Percentiles rank a stretch among this genome's conserved stretches.
These are phyloP conservation scores for Tinamus guttatus DNA, from an alignment of 2,113 vertebrate genomes.

Conservation along the genomic window DNA sequence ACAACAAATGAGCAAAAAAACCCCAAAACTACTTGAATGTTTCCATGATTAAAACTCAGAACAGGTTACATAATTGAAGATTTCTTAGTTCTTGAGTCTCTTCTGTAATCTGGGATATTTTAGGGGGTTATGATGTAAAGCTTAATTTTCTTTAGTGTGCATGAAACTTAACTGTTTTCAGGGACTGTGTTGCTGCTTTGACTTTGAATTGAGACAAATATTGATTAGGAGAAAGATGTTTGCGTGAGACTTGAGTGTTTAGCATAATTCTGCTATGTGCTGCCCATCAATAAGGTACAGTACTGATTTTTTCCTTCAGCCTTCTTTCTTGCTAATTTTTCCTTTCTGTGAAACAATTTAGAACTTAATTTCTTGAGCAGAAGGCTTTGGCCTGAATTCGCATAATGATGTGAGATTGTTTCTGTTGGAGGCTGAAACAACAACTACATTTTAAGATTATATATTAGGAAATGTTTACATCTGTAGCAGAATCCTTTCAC, in stretches of 20 bases:
- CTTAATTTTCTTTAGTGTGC: neutral
- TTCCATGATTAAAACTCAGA: neutral
- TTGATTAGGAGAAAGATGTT: neutral
- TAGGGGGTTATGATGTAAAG: neutral
- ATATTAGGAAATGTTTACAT: neutral
- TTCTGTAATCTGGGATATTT: neutral
- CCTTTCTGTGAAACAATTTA: neutral
- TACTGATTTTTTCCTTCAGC: neutral
- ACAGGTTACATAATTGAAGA: neutral
- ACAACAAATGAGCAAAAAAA: too few species aligned
- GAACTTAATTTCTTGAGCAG: neutral
- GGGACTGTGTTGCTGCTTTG: neutral
- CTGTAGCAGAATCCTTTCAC: neutral
- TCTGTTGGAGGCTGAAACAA: neutral
- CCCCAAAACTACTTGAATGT: neutral
- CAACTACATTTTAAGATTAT: neutral
- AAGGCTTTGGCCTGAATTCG: neutral
- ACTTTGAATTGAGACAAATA: slow-evolving; percentile 10
- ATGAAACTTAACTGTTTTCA: neutral
- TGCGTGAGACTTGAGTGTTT: neutral
- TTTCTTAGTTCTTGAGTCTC: neutral
- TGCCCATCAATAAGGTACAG: neutral
- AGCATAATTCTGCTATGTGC: neutral
- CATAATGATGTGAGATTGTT: neutral
- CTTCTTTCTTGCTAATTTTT: neutral